Percentiles rank a stretch among this genome's conserved stretches.
phyloP scores from a whole-genome alignment of 2,797 vertebrate genomes.

The Lerista edwardsae region DNA sequence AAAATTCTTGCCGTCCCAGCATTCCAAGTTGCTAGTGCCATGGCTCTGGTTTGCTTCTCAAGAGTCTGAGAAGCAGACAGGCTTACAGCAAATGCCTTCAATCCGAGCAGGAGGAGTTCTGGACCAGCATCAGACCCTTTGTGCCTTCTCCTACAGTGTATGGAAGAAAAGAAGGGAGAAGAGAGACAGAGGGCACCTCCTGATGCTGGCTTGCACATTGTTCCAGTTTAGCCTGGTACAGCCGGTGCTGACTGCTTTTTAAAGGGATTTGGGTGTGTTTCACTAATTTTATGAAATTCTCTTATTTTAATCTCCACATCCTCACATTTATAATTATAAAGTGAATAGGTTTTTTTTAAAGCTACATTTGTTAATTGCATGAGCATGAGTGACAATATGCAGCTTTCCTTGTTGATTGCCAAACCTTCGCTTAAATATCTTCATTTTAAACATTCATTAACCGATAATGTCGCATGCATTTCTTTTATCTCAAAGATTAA shows the following conservation, averaged over 20 bases:
- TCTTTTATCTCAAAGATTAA: constrained; percentile 45
- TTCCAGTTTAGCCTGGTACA: background rate
- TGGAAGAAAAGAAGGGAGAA: background rate
- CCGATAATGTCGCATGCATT: background rate
- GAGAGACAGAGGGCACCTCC: background rate
- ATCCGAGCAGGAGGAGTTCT: background rate
- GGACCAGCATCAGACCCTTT: background rate
- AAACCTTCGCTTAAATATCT: constrained; percentile 34
- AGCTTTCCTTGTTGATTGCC: constrained; percentile 20
- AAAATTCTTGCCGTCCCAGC: background rate
- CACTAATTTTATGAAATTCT: constrained; percentile 24
- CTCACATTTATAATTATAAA: constrained; percentile 22
- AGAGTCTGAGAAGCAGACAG: background rate
- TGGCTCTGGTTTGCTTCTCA: background rate
- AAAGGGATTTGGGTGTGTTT: background rate
- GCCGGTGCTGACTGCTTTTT: background rate
- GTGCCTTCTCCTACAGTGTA: background rate
- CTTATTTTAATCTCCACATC: constrained; percentile 31
- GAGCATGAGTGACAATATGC: constrained; percentile 4
- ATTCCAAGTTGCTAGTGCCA: background rate
- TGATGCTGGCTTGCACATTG: background rate
- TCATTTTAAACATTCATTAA: background rate
- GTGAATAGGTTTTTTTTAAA: constrained; percentile 13
- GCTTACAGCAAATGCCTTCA: background rate
- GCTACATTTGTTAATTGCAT: constrained; percentile 15